Percentiles rank a stretch among this genome's conserved stretches.
Evolutionary conservation across 2,797 vertebrate species (phyloP).

Genomic region (Simalia tracyae): DNA sequence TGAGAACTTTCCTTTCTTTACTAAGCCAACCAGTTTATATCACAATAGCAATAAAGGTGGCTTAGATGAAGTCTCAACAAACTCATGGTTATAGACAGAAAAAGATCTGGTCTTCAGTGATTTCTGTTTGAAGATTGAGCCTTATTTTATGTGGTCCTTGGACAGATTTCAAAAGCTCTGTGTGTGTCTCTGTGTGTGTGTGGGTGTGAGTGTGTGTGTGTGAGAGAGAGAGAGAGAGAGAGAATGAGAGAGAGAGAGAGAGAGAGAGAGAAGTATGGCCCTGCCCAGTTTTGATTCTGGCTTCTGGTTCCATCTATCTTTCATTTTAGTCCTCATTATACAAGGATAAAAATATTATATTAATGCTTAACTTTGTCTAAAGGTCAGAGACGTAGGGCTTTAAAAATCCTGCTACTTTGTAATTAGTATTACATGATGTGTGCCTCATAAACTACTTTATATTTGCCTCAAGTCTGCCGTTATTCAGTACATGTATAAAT

Average conservation of each 20-base stretch:
- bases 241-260: neutral
- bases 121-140: neutral
- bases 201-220: no score
- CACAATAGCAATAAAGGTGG: neutral
- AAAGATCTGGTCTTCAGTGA: neutral
- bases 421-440: conserved; percentile 5
- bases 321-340: neutral
- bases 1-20: neutral
- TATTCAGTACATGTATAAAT: neutral
- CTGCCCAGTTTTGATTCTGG: neutral
- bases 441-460: neutral
- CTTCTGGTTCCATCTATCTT: neutral
- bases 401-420: neutral
- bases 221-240: neutral
- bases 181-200: neutral
- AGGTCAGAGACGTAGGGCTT: neutral
- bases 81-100: neutral
- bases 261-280: neutral
- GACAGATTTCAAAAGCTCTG: neutral
- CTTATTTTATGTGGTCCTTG: neutral
- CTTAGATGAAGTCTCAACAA: neutral
- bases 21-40: neutral
- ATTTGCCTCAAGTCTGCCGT: conserved; percentile 1
- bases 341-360: neutral
- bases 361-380: conserved; percentile 7